Evolutionary conservation across 2,797 vertebrate species (phyloP), one percentile per base, ranked within the genome.

Genomic region (Euphonia xanthogaster): DNA sequence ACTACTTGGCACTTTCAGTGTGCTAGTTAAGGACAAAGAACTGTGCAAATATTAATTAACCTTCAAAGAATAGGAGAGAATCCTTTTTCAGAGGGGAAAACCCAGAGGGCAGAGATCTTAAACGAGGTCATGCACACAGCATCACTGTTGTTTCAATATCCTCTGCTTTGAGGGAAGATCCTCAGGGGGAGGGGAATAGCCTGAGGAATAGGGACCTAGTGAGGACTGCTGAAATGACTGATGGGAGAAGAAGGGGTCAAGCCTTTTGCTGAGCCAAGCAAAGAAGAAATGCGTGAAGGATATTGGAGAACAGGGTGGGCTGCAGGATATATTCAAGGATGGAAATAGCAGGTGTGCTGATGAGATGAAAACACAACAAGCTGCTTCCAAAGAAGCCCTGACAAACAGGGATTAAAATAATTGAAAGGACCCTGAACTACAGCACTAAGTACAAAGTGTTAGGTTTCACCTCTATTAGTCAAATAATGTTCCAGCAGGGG

Each of bases 1-100:
- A 55, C 57, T 78, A 22, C 14, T 44, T 66, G 61, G 40, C 44
- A 65, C 17, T 76, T 63, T 60, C 5, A 27, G 33, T 53, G 20
- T 63, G 45, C 50, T 85, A 68, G 55, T 78, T 89, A 77, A 76
- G 67, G 68, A 71, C 30, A 72, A 93, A 33, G 42, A 60, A 67
- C 57, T 74, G 30, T 71, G 73, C 42, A 95, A 90, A 94, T 70
- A 94, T 57, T 83, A 87, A 91, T 93, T 76, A 89, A 74, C 65
- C 42, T 86, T 80, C 45, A 71, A 53, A 67, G 48, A 73, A 9
- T 35, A 70, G 21, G 27, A 94, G 22, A 70, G 8, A 10, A 31
- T 78, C 39, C 24, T 16, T 84, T 81, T 86, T 61, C 73, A 57
- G 54, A 71, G 12, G 18, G 22, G 24, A 70, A 88, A 89, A 28